A percentile compares a stretch with the other conserved stretches of the same genome.
Evolutionary conservation across 2,888 invertebrate genomes (phyloP).

Genomic region (Hirtodrosophila duncani): DNA sequence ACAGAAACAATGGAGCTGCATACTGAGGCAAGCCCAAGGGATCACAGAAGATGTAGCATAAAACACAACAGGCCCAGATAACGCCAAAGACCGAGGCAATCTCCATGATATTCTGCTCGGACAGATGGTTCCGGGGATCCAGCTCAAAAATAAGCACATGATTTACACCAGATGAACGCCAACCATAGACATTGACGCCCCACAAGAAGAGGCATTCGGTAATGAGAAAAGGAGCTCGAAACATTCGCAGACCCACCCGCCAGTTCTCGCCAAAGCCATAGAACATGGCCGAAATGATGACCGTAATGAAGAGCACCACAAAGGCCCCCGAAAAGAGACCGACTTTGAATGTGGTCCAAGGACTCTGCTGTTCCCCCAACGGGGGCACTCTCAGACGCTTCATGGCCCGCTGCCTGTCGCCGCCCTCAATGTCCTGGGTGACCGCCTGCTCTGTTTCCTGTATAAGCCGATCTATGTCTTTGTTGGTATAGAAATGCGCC

Average conservation of each 20-base stretch:
- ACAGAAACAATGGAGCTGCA: conserved; percentile 85
- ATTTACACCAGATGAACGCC: conserved; percentile 89
- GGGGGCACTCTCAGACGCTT: conserved; percentile 91
- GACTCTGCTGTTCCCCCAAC: conserved; percentile 88
- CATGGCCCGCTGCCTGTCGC: conserved; percentile 91
- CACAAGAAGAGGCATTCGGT: conserved; percentile 87
- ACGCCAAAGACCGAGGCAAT: conserved; percentile 87
- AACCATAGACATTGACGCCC: conserved; percentile 89
- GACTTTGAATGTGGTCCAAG: conserved; percentile 90
- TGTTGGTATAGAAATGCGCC: conserved; percentile 90
- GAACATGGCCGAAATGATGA: conserved; percentile 83
- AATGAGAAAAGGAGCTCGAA: conserved; percentile 87
- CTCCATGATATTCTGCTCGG: conserved; percentile 88
- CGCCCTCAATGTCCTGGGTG: conserved; percentile 85
- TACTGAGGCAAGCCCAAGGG: conserved; percentile 86
- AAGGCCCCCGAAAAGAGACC: conserved; percentile 91
- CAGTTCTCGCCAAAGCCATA: conserved; percentile 80
- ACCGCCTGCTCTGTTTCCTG: conserved; percentile 84
- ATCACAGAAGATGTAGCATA: conserved; percentile 84
- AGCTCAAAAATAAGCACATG: conserved; percentile 91
- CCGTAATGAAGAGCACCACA: conserved; percentile 85
- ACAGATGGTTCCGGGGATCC: conserved; percentile 87
- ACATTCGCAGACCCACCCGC: conserved; percentile 86
- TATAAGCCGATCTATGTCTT: conserved; percentile 90
- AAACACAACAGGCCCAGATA: conserved; percentile 84